Conservation (phyloP, 2,888 invertebrate species). For the Chouioia cunea region DNA sequence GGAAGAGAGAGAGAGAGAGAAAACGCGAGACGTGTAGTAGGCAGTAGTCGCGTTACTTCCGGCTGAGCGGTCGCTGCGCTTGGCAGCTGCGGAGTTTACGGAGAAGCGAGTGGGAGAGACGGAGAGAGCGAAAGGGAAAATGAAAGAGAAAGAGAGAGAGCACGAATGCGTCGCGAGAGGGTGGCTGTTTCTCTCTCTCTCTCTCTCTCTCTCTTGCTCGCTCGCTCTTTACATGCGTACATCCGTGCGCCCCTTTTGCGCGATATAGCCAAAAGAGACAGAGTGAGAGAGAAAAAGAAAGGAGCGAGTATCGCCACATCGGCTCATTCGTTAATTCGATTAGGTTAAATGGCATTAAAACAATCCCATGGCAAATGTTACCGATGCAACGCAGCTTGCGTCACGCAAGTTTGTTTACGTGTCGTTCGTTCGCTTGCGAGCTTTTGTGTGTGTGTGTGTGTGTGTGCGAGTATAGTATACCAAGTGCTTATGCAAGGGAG, state of each 20-base stretch:
- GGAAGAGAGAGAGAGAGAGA: slow-evolving; percentile 41
- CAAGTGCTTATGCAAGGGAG: slow-evolving; percentile 8
- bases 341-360: slow-evolving; percentile 74
- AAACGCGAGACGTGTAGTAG: slow-evolving; percentile 63
- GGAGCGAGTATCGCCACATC: slow-evolving; percentile 61
- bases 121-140: slow-evolving; percentile 42
- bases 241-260: slow-evolving; percentile 62
- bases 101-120: slow-evolving; percentile 53
- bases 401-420: slow-evolving; percentile 26
- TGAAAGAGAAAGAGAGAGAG: slow-evolving; percentile 49
- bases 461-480: too few relatives aligned
- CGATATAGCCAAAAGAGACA: slow-evolving; percentile 49
- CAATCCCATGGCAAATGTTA: slow-evolving; percentile 71
- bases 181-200: slow-evolving; percentile 17
- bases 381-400: slow-evolving; percentile 47
- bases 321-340: slow-evolving; percentile 71
- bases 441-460: slow-evolving; percentile 1
- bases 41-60: slow-evolving; percentile 69
- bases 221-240: slow-evolving; percentile 48
- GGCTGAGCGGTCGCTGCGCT: slow-evolving; percentile 67
- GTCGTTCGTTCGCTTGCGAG: background rate
- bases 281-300: background rate
- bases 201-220: slow-evolving; percentile 3
- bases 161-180: slow-evolving; percentile 1
- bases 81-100: slow-evolving; percentile 68